Evolutionary conservation across 2,888 invertebrate genomes (phyloP).

Genomic region (Nomada ferruginata): DNA sequence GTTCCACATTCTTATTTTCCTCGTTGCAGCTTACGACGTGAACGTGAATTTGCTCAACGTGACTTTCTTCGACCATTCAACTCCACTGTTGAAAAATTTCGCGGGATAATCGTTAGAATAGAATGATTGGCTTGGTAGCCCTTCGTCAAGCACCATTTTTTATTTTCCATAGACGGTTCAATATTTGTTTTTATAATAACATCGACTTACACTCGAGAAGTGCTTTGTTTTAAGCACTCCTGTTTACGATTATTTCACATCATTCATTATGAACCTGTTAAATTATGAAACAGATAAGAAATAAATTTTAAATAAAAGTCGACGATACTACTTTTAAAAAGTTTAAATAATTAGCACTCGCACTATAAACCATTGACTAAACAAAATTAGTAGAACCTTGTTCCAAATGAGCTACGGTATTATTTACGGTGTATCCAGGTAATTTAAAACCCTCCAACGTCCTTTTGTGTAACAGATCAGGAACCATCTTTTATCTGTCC

Average conservation of each 20-base stretch:
- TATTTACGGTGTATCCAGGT: not conserved
- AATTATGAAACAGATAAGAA: too few relatives aligned
- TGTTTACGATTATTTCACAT: too few relatives aligned
- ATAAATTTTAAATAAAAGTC: too few relatives aligned
- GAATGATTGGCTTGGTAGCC: not conserved
- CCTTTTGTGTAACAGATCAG: not conserved
- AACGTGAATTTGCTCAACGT: conserved; percentile 37
- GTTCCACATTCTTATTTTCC: conserved; percentile 36
- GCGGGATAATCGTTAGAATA: not conserved
- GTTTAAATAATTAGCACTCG: too few relatives aligned
- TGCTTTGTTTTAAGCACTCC: too few relatives aligned
- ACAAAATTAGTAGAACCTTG: too few relatives aligned
- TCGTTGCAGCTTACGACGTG: conserved; percentile 22
- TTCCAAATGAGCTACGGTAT: not conserved
- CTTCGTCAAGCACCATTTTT: not conserved
- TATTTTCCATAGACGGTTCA: not conserved
- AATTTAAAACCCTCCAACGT: not conserved
- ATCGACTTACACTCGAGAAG: too few relatives aligned
- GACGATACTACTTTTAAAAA: too few relatives aligned
- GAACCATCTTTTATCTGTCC: too few relatives aligned
- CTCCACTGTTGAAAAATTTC: not conserved
- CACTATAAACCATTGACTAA: too few relatives aligned
- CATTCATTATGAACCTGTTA: too few relatives aligned
- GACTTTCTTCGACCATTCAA: conserved; percentile 12
- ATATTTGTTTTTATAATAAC: not conserved